Evolutionary conservation across 2,888 invertebrate species (phyloP).

Genomic region (Ceramica pisi): DNA sequence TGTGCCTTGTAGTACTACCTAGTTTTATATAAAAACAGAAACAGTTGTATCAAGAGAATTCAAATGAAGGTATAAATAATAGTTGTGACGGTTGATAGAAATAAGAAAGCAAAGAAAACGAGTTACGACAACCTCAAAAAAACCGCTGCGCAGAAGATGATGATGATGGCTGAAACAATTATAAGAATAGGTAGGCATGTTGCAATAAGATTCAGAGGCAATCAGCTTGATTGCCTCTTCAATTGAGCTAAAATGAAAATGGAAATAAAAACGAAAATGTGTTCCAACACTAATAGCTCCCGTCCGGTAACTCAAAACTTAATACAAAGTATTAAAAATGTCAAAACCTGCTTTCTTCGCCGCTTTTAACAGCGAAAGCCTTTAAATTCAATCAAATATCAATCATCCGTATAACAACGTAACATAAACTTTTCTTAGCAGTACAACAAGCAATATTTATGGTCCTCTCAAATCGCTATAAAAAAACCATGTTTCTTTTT

Average conservation of each 20-base stretch:
- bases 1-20: not conserved
- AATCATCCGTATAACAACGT: slow-evolving; percentile 35
- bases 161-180: no score
- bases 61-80: not conserved
- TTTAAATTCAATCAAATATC: slow-evolving; percentile 44
- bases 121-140: not conserved
- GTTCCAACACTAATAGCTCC: not conserved
- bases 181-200: not conserved
- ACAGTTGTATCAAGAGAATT: not conserved
- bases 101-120: not conserved
- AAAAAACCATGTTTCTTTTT: slow-evolving; percentile 60
- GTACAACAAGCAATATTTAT: slow-evolving; percentile 58
- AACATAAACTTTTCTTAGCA: slow-evolving; percentile 37
- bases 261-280: not conserved
- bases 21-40: not conserved
- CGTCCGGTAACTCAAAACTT: not conserved
- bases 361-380: not conserved
- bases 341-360: not conserved
- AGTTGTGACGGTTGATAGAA: not conserved
- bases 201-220: not conserved
- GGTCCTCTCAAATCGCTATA: slow-evolving; percentile 59
- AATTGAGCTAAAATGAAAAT: no score
- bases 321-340: not conserved
- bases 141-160: not conserved
- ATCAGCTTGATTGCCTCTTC: not conserved